A percentile compares a stretch with the other conserved stretches of the same genome.
Conservation (phyloP, 2,888 invertebrate species). For the Reticulitermes lucifugus region DNA sequence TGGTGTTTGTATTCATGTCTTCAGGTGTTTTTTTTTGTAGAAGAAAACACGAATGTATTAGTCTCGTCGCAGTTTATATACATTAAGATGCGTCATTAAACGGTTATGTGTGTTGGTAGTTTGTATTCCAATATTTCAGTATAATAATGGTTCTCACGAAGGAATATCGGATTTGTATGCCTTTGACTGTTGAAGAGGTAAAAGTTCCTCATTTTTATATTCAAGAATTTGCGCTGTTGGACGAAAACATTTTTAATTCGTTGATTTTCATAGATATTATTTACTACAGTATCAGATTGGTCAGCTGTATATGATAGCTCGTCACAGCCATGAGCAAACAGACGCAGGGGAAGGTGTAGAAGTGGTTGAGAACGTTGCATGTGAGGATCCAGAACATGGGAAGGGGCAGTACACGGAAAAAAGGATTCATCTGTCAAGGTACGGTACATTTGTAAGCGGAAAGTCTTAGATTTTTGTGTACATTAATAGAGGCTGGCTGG, state of each 20-base stretch:
- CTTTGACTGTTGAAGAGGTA: slow-evolving; percentile 92
- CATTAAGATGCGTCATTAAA: not conserved
- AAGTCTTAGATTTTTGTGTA: too few species aligned
- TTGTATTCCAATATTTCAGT: not conserved
- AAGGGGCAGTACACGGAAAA: slow-evolving; percentile 92
- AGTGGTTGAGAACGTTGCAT: slow-evolving; percentile 85
- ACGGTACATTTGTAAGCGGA: slow-evolving; percentile 35
- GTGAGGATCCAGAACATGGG: slow-evolving; percentile 83
- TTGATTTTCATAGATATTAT: not conserved
- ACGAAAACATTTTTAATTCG: not conserved
- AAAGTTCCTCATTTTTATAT: slow-evolving; percentile 47
- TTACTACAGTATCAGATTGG: slow-evolving; percentile 86
- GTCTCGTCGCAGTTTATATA: not conserved
- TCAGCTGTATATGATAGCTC: slow-evolving; percentile 94
- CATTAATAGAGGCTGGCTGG: too few species aligned
- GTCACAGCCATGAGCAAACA: slow-evolving; percentile 92
- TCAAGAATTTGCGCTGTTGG: too few species aligned
- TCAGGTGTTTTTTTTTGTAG: not conserved
- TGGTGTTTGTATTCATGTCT: not conserved
- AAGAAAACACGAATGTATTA: not conserved
- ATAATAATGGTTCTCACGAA: slow-evolving; percentile 82
- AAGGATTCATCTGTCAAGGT: slow-evolving; percentile 90
- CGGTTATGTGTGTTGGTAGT: not conserved
- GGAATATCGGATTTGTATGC: slow-evolving; percentile 94
- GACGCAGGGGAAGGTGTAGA: slow-evolving; percentile 92